phyloP scores from a whole-genome alignment of 2,113 vertebrate genomes.

The Onychostruthus taczanowskii region DNA sequence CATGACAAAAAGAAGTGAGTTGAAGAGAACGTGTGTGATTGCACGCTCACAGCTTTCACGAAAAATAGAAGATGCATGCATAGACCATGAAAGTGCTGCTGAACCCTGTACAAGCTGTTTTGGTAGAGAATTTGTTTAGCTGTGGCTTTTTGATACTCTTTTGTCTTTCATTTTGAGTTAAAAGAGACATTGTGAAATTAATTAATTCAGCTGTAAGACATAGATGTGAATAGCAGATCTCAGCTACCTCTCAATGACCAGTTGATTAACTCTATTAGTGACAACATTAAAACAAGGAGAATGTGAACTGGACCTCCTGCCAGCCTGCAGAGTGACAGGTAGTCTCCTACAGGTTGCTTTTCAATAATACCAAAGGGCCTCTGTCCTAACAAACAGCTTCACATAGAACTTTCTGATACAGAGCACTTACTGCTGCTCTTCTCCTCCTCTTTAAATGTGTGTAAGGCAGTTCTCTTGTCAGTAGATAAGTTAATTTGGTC shows the following conservation, averaged over 20 bases:
- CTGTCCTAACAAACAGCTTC: neutral
- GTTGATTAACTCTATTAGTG: neutral
- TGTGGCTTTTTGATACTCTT: neutral
- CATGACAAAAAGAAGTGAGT: neutral
- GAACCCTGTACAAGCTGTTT: neutral
- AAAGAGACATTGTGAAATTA: neutral
- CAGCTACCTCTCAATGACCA: neutral
- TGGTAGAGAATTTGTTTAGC: neutral
- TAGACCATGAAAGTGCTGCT: neutral
- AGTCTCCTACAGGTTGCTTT: neutral
- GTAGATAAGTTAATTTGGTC: neutral
- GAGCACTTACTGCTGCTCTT: neutral
- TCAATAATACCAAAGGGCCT: neutral
- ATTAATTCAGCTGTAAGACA: neutral
- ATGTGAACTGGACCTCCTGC: neutral
- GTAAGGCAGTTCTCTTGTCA: neutral
- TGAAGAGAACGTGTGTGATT: neutral
- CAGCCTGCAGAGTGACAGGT: neutral
- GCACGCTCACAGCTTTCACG: neutral
- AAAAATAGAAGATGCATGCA: neutral
- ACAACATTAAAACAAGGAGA: neutral
- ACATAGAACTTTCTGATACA: neutral
- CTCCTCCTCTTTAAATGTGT: accelerated
- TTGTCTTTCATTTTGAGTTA: neutral
- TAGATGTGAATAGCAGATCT: neutral